Percentiles rank a stretch among this genome's conserved stretches.
Conservation (phyloP, 1,140 invertebrate genomes). For the Sarcophaga bullata region DNA sequence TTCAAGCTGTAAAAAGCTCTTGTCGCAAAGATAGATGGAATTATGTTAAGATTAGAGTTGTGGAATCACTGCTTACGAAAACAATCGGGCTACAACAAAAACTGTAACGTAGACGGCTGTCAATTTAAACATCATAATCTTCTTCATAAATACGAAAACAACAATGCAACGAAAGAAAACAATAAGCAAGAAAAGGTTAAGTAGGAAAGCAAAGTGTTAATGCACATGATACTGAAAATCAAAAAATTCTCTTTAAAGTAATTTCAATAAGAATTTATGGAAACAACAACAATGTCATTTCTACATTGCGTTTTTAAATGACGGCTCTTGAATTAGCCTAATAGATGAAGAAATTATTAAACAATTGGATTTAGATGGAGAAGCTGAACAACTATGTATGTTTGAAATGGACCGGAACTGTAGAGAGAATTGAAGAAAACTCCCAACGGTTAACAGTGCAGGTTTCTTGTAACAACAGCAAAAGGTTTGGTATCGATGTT, state of each 20-base stretch:
- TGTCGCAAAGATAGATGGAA: not conserved
- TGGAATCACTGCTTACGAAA: no score
- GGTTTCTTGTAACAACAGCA: not conserved
- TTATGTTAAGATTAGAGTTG: not conserved
- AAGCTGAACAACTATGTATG: not conserved
- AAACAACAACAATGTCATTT: not conserved
- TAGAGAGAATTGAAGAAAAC: not conserved
- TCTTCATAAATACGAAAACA: not conserved
- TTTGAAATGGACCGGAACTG: not conserved
- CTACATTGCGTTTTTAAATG: not conserved
- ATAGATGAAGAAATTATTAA: slow-evolving; percentile 3
- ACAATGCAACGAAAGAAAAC: not conserved
- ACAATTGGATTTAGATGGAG: not conserved
- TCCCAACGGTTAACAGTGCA: not conserved
- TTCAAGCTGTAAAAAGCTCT: not conserved
- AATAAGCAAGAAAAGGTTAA: not conserved
- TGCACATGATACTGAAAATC: no score
- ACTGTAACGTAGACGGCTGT: not conserved
- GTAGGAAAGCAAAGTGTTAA: no score
- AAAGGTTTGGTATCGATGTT: not conserved
- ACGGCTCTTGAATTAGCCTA: not conserved
- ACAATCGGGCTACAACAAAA: no score
- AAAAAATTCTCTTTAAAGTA: slow-evolving; percentile 8
- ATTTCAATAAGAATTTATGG: no score
- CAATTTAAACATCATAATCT: not conserved